Conservation (phyloP, 1,140 invertebrate genomes). For the Pinna nobilis region DNA sequence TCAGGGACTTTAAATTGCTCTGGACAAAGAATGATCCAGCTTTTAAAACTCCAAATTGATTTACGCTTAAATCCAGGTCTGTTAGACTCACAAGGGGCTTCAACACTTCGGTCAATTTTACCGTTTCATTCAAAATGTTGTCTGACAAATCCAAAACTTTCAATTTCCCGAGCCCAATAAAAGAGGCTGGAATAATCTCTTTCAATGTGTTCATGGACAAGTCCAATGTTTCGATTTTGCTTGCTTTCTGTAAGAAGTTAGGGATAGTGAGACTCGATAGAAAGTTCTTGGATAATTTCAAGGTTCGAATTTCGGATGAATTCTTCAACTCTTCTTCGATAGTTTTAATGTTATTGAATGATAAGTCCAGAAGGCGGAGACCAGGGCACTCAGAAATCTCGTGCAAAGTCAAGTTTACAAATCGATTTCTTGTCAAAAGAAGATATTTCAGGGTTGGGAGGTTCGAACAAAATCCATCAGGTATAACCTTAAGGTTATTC, state of each 20-base stretch:
- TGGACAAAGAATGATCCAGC: slow-evolving; percentile 11
- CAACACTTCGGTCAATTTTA: not conserved
- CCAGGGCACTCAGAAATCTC: slow-evolving; percentile 9
- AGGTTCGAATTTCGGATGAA: not conserved
- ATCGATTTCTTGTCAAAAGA: slow-evolving; percentile 1
- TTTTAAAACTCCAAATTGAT: not conserved
- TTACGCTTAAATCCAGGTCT: slow-evolving; percentile 5
- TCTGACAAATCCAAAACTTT: slow-evolving; percentile 3
- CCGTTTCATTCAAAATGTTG: slow-evolving; percentile 4
- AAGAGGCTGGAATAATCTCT: slow-evolving; percentile 2
- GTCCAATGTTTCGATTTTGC: slow-evolving; percentile 19
- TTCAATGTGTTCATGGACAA: slow-evolving; percentile 27
- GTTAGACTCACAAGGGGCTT: not conserved
- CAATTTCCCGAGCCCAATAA: slow-evolving; percentile 10
- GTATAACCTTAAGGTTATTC: slow-evolving; percentile 23
- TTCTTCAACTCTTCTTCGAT: not conserved
- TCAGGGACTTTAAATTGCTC: not conserved
- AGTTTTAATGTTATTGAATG: slow-evolving; percentile 11
- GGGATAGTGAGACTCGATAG: not conserved
- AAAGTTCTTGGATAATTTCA: slow-evolving; percentile 4
- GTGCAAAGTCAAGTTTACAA: slow-evolving; percentile 11
- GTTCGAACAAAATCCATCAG: slow-evolving; percentile 11
- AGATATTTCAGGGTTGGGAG: slow-evolving; percentile 9
- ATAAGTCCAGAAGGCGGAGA: slow-evolving; percentile 15
- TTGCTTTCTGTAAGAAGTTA: not conserved